Base-by-base conservation (phyloP, 2,888 invertebrate genomes). In the Choreutis nemorana region DNA sequence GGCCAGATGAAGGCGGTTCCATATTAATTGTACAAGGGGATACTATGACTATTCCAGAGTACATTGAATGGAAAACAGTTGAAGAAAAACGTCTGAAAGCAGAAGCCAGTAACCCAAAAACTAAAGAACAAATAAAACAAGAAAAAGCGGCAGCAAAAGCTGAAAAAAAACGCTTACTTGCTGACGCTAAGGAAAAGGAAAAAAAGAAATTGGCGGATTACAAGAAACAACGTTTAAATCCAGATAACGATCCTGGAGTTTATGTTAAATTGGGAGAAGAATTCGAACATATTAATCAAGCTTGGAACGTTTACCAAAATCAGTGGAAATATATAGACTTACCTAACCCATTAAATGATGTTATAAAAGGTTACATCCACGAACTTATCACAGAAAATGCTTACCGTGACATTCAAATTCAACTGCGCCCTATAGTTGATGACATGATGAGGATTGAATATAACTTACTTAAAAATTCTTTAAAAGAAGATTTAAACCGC, bases 381-480 rank as follows among this genome's bases (percentile, higher is more conserved):
- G 81, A 86, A 38, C 56, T 90, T 18, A 82, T 92, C 22, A 83
- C 82, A 6, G 85, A 86, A 41, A 81, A 85, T 36, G 83, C 86
- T 38, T 82, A 85, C 37, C 64, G 81, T 32, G 83, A 87, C 37
- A 73, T 87, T 29, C 85, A 89, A 31, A 44, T 84, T 14, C 82
- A 90, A 48, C 67, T 90, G 16, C 71, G 89, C n/a, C 64, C 80
- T 20, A 71, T 85, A 26, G 89, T 90, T 1, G 91, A 91, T 49
- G 84, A 85, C 42, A 47, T 83, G 41, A 86, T 87, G 86, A 72
- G 77, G 43, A 30, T 81, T 14, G 85, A 86, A 44, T 50, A 85
- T 26, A 65, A 65, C 3, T 38, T 72, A 29, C 53, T 87, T 12
- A 78, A 80, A 61, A 81, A 50, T 42, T 85, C 81, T 31, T 61